Percentiles rank a stretch among this genome's conserved stretches.
phyloP scores from a whole-genome alignment of 2,888 invertebrate species.

The Saturnia japonica region DNA sequence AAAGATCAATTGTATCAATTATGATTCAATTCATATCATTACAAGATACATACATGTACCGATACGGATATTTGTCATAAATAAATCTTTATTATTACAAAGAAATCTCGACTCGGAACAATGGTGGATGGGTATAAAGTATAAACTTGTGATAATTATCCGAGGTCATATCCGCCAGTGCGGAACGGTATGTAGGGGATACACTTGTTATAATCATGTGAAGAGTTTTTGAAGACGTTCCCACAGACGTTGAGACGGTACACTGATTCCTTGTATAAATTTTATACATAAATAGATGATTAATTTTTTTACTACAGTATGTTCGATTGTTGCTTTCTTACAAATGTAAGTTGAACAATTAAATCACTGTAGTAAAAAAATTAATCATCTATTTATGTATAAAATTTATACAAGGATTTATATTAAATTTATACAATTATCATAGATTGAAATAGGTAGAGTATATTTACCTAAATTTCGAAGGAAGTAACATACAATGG shows the following conservation, averaged over 20 bases:
- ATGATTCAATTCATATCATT: slow-evolving; percentile 16
- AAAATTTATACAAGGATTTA: slow-evolving; percentile 64
- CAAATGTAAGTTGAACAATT: no score
- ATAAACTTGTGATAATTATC: slow-evolving; percentile 77
- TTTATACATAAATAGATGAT: slow-evolving; percentile 77
- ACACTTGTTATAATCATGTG: slow-evolving; percentile 76
- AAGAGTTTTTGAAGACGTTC: slow-evolving; percentile 79
- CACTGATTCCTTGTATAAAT: slow-evolving; percentile 69
- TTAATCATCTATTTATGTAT: slow-evolving; percentile 77
- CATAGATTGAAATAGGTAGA: no score
- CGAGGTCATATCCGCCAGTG: slow-evolving; percentile 69
- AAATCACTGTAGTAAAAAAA: slow-evolving; percentile 32
- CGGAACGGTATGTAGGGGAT: slow-evolving; percentile 76
- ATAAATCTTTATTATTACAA: slow-evolving; percentile 57
- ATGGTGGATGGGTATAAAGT: slow-evolving; percentile 71
- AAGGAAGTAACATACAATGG: no score
- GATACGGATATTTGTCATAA: slow-evolving; percentile 47
- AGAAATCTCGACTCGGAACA: slow-evolving; percentile 69
- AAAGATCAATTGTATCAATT: slow-evolving; percentile 24
- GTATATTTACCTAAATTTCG: no score
- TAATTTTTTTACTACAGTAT: slow-evolving; percentile 46
- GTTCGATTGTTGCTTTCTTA: no score
- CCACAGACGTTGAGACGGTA: slow-evolving; percentile 60
- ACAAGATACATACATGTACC: not conserved
- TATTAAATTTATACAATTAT: no score